phyloP scores from a whole-genome alignment of 1,140 invertebrate genomes.

The Medauroidea extradentata region DNA sequence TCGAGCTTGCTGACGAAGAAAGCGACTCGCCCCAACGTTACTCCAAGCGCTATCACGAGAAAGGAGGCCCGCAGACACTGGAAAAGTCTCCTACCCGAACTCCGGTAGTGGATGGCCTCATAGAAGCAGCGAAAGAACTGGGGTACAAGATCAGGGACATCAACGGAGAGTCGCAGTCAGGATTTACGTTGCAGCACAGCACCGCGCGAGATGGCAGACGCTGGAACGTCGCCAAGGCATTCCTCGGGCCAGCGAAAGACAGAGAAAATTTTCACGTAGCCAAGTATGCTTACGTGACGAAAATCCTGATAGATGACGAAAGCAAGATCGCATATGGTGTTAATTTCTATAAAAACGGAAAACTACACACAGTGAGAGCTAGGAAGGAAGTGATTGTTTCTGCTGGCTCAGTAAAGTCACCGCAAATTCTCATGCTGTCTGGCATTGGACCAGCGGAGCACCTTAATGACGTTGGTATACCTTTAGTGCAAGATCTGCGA shows the following conservation, averaged over 20 bases:
- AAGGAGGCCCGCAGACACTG: slow-evolving; percentile 63
- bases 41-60: slow-evolving; percentile 10
- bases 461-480: slow-evolving; percentile 55
- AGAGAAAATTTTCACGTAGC: slow-evolving; percentile 43
- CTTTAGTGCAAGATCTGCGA: slow-evolving; percentile 27
- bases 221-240: slow-evolving; percentile 46
- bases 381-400: slow-evolving; percentile 71
- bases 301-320: slow-evolving; percentile 45
- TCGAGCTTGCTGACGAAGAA: neutral
- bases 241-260: slow-evolving; percentile 41
- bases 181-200: slow-evolving; percentile 31
- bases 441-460: slow-evolving; percentile 82
- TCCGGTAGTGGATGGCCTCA: slow-evolving; percentile 75
- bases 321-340: slow-evolving; percentile 48
- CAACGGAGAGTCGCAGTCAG: slow-evolving; percentile 46
- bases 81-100: slow-evolving; percentile 81
- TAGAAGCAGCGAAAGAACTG: slow-evolving; percentile 82
- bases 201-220: slow-evolving; percentile 36
- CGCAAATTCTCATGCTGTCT: slow-evolving; percentile 88
- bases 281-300: slow-evolving; percentile 14
- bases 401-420: slow-evolving; percentile 83
- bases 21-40: neutral
- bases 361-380: slow-evolving; percentile 32
- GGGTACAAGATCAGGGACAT: slow-evolving; percentile 60
- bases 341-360: slow-evolving; percentile 42